phyloP scores from a whole-genome alignment of 2,113 vertebrate genomes.

The Anser brachyrhynchus region DNA sequence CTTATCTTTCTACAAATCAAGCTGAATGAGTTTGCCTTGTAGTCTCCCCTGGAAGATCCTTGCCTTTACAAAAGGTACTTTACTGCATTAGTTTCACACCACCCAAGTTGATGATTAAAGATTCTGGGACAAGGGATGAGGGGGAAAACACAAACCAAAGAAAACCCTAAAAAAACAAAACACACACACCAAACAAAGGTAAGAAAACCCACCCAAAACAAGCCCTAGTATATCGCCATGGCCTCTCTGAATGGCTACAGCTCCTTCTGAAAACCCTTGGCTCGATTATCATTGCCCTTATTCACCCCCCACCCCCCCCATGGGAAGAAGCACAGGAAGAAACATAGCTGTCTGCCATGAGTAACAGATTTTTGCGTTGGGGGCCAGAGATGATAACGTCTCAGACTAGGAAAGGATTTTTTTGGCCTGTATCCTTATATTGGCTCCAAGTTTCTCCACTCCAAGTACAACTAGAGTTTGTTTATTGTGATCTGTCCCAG shows the following conservation, averaged over 20 bases:
- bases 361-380: not conserved
- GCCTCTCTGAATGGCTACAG: not conserved
- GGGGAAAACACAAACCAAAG: rapidly evolving
- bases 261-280: not conserved
- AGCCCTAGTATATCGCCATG: not conserved
- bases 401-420: not conserved
- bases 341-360: not conserved
- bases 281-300: not conserved
- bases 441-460: not conserved
- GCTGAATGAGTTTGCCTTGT: not conserved
- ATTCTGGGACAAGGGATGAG: rapidly evolving
- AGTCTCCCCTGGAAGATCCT: not conserved
- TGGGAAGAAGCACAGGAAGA: not conserved
- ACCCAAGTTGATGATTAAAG: not conserved
- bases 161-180: not conserved
- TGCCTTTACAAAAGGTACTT: not conserved
- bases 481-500: not conserved
- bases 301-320: not conserved
- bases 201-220: not conserved
- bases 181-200: not conserved
- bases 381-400: rapidly evolving
- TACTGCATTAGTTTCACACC: not conserved
- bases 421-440: not conserved
- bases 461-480: not conserved
- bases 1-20: not conserved